These are phyloP conservation scores for Drosophila pseudotalamancana DNA, from an alignment of 2,888 invertebrate species.

Conservation along the genomic window DNA sequence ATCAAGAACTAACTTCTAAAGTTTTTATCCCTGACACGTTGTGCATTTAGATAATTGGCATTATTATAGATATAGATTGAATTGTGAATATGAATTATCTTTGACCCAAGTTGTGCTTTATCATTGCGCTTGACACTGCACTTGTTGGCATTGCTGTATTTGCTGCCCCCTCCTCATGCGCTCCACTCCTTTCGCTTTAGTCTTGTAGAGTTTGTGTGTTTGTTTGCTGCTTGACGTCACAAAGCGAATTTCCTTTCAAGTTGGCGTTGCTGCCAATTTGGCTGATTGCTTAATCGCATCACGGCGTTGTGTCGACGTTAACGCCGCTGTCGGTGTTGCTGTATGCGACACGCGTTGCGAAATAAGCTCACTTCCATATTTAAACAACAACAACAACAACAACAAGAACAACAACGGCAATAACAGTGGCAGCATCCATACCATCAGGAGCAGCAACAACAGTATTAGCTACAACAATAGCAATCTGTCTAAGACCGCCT, in stretches of 20 bases:
- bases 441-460: slow-evolving; percentile 26
- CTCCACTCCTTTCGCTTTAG: not conserved
- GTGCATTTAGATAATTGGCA: slow-evolving; percentile 31
- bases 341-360: slow-evolving; percentile 47
- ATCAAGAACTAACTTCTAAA: not conserved
- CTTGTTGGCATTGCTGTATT: slow-evolving; percentile 10
- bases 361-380: slow-evolving; percentile 64
- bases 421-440: slow-evolving; percentile 27
- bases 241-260: slow-evolving; percentile 72
- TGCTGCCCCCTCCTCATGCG: not conserved
- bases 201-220: slow-evolving; percentile 53
- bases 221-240: slow-evolving; percentile 48
- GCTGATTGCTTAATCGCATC: slow-evolving; percentile 79
- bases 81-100: slow-evolving; percentile 3
- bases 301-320: slow-evolving; percentile 54
- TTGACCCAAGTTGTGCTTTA: slow-evolving; percentile 17
- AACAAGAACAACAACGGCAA: slow-evolving; percentile 23
- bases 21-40: not conserved
- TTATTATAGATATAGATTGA: slow-evolving; percentile 7
- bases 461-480: slow-evolving; percentile 30
- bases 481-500: slow-evolving; percentile 58
- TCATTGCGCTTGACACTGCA: slow-evolving; percentile 22
- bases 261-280: slow-evolving; percentile 79
- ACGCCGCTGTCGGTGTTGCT: slow-evolving; percentile 13
- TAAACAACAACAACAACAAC: slow-evolving; percentile 29